phyloP scores from a whole-genome alignment of 2,113 vertebrate genomes.

The Tauraco erythrolophus region DNA sequence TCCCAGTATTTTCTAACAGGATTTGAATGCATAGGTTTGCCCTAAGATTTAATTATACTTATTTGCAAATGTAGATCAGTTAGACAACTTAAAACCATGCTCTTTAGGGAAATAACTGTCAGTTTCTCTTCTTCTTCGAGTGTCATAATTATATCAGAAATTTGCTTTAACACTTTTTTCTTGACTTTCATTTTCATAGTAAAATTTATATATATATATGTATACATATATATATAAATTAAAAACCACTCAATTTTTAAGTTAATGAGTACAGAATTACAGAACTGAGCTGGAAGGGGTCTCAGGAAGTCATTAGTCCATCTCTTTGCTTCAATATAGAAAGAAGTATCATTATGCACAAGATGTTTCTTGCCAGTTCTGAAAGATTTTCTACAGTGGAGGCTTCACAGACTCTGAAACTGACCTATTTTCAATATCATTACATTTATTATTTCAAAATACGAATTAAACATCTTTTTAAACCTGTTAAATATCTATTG shows the following conservation, averaged over 20 bases:
- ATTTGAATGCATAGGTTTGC: conserved; percentile 25
- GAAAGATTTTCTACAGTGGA: neutral
- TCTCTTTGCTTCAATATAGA: neutral
- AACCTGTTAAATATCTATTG: neutral
- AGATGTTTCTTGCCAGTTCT: neutral
- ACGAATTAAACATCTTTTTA: neutral
- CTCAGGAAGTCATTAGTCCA: neutral
- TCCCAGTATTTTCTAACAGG: conserved; percentile 28
- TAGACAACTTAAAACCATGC: conserved; percentile 10
- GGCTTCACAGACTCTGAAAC: neutral
- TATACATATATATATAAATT: neutral
- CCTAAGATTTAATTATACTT: conserved; percentile 49
- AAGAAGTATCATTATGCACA: neutral
- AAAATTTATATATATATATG: neutral
- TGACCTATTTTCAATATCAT: neutral
- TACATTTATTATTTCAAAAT: neutral
- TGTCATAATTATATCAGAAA: neutral
- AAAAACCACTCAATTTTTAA: neutral
- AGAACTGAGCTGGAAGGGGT: neutral
- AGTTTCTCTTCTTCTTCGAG: neutral
- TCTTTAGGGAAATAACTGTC: conserved; percentile 25
- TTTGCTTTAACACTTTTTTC: neutral
- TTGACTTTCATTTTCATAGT: neutral
- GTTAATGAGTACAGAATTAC: neutral
- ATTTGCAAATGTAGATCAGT: conserved; percentile 32